These are phyloP conservation scores for Ypsolopha scabrella DNA, from an alignment of 2,888 invertebrate species.

Conservation along the genomic window DNA sequence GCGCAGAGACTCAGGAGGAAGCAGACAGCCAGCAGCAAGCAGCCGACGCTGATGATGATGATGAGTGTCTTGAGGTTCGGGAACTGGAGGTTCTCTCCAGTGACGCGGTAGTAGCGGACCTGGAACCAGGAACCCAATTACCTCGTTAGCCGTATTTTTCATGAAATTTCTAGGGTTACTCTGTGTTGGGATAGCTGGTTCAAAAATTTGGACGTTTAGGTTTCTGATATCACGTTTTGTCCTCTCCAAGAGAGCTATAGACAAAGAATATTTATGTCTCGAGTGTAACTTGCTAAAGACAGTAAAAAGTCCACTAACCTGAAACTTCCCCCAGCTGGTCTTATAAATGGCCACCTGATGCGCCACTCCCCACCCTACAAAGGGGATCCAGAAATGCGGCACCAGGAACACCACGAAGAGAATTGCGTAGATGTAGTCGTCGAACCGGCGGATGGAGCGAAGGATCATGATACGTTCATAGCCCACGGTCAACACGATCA, in stretches of 20 bases:
- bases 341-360: slow-evolving; percentile 77
- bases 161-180: no score
- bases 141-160: no score
- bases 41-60: slow-evolving; percentile 72
- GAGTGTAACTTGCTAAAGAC: background rate
- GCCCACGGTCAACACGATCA: slow-evolving; percentile 71
- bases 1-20: slow-evolving; percentile 72
- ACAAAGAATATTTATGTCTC: no score
- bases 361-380: slow-evolving; percentile 78
- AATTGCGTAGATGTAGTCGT: slow-evolving; percentile 78
- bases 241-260: no score
- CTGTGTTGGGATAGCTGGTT: no score
- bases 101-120: slow-evolving; percentile 68
- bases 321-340: slow-evolving; percentile 76
- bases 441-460: slow-evolving; percentile 72
- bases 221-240: no score
- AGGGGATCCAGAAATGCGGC: slow-evolving; percentile 79
- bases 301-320: slow-evolving; percentile 42
- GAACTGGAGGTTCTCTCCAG: slow-evolving; percentile 72
- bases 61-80: slow-evolving; percentile 72
- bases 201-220: no score
- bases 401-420: slow-evolving; percentile 75
- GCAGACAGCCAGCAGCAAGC: slow-evolving; percentile 69
- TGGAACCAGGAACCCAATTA: slow-evolving; percentile 16
- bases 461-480: slow-evolving; percentile 73